phyloP scores from a whole-genome alignment of 1,140 invertebrate species.

The Drosophila pallidifrons region DNA sequence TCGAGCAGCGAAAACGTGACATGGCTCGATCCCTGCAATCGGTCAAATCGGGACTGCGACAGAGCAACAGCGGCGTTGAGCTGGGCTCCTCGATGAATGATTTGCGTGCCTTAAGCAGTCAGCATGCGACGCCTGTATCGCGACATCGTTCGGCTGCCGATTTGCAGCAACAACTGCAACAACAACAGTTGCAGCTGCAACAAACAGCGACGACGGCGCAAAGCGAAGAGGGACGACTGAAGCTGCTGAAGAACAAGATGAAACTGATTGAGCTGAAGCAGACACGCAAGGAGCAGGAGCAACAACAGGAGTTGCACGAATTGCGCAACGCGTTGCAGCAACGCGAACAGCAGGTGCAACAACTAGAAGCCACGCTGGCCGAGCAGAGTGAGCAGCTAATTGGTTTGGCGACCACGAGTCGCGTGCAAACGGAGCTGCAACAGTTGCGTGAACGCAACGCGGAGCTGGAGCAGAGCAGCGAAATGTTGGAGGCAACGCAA shows the following conservation, averaged over 20 bases:
- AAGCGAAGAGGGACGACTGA: constrained; percentile 56
- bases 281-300: constrained; percentile 62
- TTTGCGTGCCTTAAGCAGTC: constrained; percentile 47
- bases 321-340: constrained; percentile 51
- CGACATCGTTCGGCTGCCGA: constrained; percentile 76
- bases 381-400: constrained; percentile 32
- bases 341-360: constrained; percentile 52
- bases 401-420: constrained; percentile 35
- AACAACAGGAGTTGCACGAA: constrained; percentile 49
- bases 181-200: constrained; percentile 3
- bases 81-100: constrained; percentile 82
- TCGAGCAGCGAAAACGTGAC: constrained; percentile 68
- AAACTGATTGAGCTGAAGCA: constrained; percentile 67
- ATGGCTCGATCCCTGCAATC: constrained; percentile 65
- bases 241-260: constrained; percentile 67
- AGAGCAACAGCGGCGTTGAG: constrained; percentile 65
- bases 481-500: constrained; percentile 68
- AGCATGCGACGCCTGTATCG: constrained; percentile 47
- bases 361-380: constrained; percentile 49
- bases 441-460: constrained; percentile 45
- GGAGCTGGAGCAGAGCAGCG: constrained; percentile 58
- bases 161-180: constrained; percentile 54
- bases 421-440: constrained; percentile 48
- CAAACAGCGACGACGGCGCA: too few species aligned
- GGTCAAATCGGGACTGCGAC: constrained; percentile 35